Conservation (phyloP, 2,888 invertebrate species). For the Cacoxenus indagator region DNA sequence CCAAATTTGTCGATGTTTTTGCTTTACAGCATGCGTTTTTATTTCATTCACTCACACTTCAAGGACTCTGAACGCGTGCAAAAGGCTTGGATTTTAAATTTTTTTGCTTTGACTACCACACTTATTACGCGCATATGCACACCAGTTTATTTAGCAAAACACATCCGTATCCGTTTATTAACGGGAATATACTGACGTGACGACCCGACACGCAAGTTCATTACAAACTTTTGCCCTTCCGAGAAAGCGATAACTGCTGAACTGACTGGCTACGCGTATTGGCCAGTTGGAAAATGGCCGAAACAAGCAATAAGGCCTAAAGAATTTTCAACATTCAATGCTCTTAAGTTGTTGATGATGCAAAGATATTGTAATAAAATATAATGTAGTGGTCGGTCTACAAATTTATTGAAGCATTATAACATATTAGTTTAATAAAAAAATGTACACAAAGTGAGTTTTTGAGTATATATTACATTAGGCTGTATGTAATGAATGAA, state of each 20-base stretch:
- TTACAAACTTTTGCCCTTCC: too few species aligned
- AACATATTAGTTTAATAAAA: too few species aligned
- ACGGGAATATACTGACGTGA: neutral
- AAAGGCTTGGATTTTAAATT: neutral
- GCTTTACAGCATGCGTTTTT: neutral
- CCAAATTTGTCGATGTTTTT: neutral
- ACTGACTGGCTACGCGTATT: too few species aligned
- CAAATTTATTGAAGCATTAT: too few species aligned
- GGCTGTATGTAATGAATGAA: neutral
- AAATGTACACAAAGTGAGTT: too few species aligned
- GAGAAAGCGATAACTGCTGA: too few species aligned
- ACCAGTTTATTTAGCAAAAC: neutral
- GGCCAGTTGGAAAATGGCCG: too few species aligned
- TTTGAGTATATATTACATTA: constrained; percentile 44
- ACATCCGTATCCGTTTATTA: constrained; percentile 13
- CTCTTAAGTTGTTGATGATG: too few species aligned
- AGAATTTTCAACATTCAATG: too few species aligned
- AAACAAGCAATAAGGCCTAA: too few species aligned
- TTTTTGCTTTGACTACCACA: neutral
- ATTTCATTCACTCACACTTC: neutral
- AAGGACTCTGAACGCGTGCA: neutral
- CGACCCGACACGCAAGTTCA: constrained; percentile 1
- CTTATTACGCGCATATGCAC: neutral
- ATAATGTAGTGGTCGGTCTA: too few species aligned
- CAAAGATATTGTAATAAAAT: too few species aligned